Evolutionary conservation across 1,140 invertebrate genomes (phyloP).

Genomic region (Paralvinella palmiformis): DNA sequence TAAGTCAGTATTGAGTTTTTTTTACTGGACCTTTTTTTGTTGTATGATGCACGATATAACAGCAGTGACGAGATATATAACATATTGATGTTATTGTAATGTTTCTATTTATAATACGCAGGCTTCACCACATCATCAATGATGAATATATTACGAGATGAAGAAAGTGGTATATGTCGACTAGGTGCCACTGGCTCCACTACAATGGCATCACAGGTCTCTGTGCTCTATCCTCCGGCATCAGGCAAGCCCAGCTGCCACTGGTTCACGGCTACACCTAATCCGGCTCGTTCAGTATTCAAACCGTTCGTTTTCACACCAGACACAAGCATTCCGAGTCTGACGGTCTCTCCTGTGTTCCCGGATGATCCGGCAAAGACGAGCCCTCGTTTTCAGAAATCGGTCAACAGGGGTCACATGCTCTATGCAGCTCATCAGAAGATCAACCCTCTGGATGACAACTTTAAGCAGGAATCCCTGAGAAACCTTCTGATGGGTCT

Average conservation of each 20-base stretch:
- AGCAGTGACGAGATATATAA: not conserved
- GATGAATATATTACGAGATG: slow-evolving; percentile 62
- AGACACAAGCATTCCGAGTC: slow-evolving; percentile 55
- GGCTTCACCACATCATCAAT: slow-evolving; percentile 59
- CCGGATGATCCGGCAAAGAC: slow-evolving; percentile 43
- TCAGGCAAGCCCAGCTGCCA: slow-evolving; percentile 49
- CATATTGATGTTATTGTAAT: not conserved
- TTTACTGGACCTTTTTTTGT: not conserved
- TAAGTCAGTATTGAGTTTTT: not conserved
- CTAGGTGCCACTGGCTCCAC: not conserved
- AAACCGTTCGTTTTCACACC: slow-evolving; percentile 72
- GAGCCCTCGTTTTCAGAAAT: slow-evolving; percentile 45
- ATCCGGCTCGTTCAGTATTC: slow-evolving; percentile 64
- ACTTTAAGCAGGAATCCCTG: not conserved
- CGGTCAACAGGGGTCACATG: slow-evolving; percentile 1
- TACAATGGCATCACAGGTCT: slow-evolving; percentile 5
- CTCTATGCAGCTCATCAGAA: slow-evolving; percentile 5
- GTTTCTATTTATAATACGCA: slow-evolving; percentile 8
- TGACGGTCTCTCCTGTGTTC: slow-evolving; percentile 19
- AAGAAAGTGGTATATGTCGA: slow-evolving; percentile 56
- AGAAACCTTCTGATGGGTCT: not conserved
- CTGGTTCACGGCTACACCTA: slow-evolving; percentile 72
- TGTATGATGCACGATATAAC: not conserved
- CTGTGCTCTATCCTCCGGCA: not conserved
- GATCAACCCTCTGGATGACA: slow-evolving; percentile 5